phyloP scores from a whole-genome alignment of 92 coral and sea anemone species.

The Umimayanthus kanabou region DNA sequence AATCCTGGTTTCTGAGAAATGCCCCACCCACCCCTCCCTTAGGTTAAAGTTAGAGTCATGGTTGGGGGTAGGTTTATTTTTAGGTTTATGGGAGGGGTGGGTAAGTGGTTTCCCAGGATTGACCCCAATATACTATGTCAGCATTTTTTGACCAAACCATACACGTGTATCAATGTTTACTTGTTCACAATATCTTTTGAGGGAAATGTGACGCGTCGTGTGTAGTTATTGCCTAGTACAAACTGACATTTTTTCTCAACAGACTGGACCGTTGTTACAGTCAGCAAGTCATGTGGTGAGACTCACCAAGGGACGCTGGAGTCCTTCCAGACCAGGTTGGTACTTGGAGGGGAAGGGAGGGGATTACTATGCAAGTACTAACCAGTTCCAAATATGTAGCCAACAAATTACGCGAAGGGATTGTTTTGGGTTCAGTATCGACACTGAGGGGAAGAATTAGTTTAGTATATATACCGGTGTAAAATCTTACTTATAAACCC shows the following conservation, averaged over 20 bases:
- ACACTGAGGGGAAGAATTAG: neutral
- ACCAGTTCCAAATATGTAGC: neutral
- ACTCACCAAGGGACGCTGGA: constrained; percentile 92
- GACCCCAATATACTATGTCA: too few species aligned
- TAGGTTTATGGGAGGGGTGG: too few species aligned
- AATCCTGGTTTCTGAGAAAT: too few species aligned
- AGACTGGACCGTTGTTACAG: constrained; percentile 94
- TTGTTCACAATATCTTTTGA: neutral
- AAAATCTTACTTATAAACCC: too few species aligned
- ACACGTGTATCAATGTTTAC: neutral
- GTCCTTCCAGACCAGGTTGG: constrained; percentile 98
- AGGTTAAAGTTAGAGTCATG: too few species aligned
- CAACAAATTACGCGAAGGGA: neutral
- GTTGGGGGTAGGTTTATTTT: too few species aligned
- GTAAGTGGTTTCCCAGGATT: too few species aligned
- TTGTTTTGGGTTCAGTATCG: neutral
- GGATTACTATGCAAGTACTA: too few species aligned
- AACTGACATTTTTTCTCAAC: neutral
- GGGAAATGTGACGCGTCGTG: too few species aligned
- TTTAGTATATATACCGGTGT: too few species aligned
- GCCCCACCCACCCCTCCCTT: too few species aligned
- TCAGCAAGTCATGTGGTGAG: constrained; percentile 86
- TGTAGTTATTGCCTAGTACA: neutral
- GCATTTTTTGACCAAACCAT: too few species aligned
- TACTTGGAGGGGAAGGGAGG: neutral